Percentiles rank a stretch among this genome's conserved stretches.
These are phyloP conservation scores for Pomacea canaliculata DNA, from an alignment of 2,888 invertebrate genomes.

Conservation along the genomic window DNA sequence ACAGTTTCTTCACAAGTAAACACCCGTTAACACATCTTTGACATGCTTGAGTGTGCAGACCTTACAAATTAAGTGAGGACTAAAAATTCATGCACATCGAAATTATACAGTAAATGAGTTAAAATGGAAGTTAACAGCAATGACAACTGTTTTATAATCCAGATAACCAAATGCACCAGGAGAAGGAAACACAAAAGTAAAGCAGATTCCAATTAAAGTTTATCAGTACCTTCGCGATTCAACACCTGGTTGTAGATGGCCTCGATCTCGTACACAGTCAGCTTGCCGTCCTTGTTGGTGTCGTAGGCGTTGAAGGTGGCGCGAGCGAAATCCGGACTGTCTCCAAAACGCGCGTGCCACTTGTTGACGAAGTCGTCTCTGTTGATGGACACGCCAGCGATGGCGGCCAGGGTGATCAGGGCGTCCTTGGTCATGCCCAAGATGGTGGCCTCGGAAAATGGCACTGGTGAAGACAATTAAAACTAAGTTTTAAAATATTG, in stretches of 20 bases:
- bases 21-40: no score
- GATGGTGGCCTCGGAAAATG: not conserved
- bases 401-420: not conserved
- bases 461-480: not conserved
- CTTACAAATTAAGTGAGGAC: no score
- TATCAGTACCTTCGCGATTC: not conserved
- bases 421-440: not conserved
- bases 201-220: no score
- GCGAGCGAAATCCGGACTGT: conserved; percentile 12
- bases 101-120: no score
- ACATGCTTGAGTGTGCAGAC: no score
- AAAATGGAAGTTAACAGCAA: no score
- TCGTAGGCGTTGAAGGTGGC: conserved; percentile 15
- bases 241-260: conserved; percentile 3
- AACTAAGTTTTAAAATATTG: no score
- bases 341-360: conserved; percentile 12
- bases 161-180: no score
- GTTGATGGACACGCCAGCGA: not conserved
- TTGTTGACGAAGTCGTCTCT: not conserved
- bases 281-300: conserved; percentile 8
- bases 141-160: no score
- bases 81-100: no score
- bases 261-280: conserved; percentile 9
- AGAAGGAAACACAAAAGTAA: no score
- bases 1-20: no score